These are phyloP conservation scores for Malurus melanocephalus DNA, from an alignment of 2,113 vertebrate genomes.

Conservation along the genomic window DNA sequence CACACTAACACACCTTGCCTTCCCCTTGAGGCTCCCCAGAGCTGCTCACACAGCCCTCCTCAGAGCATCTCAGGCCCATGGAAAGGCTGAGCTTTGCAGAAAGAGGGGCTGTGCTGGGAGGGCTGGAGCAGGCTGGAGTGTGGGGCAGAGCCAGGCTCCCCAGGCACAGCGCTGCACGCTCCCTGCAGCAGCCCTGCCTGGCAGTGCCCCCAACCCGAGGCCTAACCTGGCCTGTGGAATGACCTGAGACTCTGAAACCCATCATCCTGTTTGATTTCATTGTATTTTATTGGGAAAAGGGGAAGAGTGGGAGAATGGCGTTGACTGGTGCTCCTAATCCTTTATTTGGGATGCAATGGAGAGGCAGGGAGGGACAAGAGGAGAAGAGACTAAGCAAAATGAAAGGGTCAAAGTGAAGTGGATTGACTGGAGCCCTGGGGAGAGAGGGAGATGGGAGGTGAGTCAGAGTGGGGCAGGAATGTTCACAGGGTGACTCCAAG, in stretches of 20 bases:
- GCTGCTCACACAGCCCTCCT: neutral
- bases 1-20: neutral
- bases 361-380: neutral
- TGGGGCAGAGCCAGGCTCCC: neutral
- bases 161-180: rapidly evolving
- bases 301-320: neutral
- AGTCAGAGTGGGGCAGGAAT: neutral
- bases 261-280: rapidly evolving
- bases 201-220: rapidly evolving
- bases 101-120: neutral
- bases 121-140: neutral
- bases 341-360: neutral
- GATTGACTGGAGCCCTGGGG: neutral
- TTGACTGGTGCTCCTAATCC: neutral
- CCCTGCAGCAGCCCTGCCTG: neutral
- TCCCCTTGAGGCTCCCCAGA: neutral
- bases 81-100: rapidly evolving
- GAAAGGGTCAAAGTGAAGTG: neutral
- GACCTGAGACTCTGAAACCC: neutral
- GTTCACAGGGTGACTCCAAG: neutral
- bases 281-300: neutral
- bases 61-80: rapidly evolving
- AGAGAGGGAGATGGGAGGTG: neutral
- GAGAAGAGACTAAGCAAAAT: neutral
- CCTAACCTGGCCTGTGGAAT: neutral